Evolutionary conservation across 2,113 vertebrate genomes (phyloP).

Genomic region (Rhea americana): DNA sequence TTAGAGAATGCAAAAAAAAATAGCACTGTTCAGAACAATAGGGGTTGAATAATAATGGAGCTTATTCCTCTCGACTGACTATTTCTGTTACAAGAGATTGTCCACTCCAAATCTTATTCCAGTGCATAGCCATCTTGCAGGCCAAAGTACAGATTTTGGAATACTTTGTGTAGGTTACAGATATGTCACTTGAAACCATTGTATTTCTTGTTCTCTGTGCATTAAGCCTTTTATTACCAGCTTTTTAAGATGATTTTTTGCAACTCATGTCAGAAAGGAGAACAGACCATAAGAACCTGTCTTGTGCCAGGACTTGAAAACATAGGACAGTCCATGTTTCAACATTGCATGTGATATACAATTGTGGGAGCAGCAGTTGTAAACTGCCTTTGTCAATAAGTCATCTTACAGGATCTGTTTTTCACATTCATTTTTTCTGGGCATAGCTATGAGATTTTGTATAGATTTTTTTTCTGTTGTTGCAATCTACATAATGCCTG

Average conservation of each 20-base stretch:
- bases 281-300: not conserved
- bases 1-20: not conserved
- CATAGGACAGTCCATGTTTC: not conserved
- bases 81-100: not conserved
- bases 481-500: not conserved
- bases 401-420: not conserved
- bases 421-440: not conserved
- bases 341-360: not conserved
- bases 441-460: not conserved
- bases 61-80: not conserved
- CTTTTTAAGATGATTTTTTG: conserved; percentile 5
- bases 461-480: not conserved
- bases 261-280: not conserved
- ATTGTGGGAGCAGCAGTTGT: not conserved
- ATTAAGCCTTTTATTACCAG: not conserved
- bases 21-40: not conserved
- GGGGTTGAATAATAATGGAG: not conserved
- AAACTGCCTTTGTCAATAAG: conserved; percentile 23
- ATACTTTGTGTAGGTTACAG: not conserved
- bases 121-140: not conserved
- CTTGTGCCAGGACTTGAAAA: not conserved
- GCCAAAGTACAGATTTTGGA: not conserved
- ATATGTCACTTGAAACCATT: not conserved
- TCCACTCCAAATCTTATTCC: not conserved
- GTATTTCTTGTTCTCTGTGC: not conserved